Evolutionary conservation across 1,140 invertebrate genomes (phyloP), one percentile per base, ranked within the genome.

Genomic region (Aphelenchoides fujianensis): DNA sequence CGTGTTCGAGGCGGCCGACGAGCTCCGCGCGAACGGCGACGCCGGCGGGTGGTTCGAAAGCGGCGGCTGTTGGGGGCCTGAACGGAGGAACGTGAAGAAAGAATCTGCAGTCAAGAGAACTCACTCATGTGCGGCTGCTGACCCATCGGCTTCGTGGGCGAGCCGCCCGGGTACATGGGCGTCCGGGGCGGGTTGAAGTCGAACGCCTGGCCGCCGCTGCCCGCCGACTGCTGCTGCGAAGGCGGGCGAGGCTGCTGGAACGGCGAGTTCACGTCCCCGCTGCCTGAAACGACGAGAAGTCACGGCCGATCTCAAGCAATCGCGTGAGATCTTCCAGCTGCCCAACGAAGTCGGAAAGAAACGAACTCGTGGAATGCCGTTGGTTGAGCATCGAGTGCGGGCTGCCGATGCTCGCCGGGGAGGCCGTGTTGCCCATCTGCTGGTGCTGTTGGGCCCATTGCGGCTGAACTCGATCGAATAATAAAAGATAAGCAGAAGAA

Each of bases 121-220:
- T 66, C 53, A 66, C 63, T 66, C 63, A 66, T 66, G 36, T 66
- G 63, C 36, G 37, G 63, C 31, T 66, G 63, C 16, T 34, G 28
- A 31, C 23, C 12, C 31, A 30, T 35, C 3, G 28, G 5, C 19
- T 27, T 5, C 55, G 55, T 27, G 12, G 19, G 5, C 1, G 28
- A 34, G n/a, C 32, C 32, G 32, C n/a, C 12, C 3, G 27, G 63
- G 53, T 36, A 66, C 32, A 66, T 66, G 23, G 63, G 34, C 31
- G 63, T 66, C 16, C 63, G 16, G 16, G 59, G 59, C 31, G 63
- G 16, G 3, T 55, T 66, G 32, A 66, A 66, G 31, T 66, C 63
- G 3, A 34, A 66, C 9, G 16, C 12, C 12, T 66, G 63, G 12
- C 36, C 7, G 5, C 27, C 23, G 7, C 5, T 16, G 34, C 5